Evolutionary conservation across 2,797 vertebrate genomes (phyloP), one percentile per base, ranked within the genome.

Genomic region (Pseudopleuronectes americanus): DNA sequence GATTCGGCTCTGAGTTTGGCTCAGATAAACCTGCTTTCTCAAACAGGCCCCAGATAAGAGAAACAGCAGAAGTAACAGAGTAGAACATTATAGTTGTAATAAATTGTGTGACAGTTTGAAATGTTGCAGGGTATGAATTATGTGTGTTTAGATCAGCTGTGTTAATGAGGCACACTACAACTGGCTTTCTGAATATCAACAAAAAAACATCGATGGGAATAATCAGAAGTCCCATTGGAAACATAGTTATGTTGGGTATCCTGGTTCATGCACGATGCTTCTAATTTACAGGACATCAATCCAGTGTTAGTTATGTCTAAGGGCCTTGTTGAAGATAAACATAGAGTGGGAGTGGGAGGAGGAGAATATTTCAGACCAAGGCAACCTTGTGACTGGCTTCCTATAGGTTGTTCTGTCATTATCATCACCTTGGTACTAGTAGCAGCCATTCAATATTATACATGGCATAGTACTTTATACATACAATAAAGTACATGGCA

Each of bases 71-170:
- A 1, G 0, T n/a, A 41, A 17, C 19, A 54, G 2, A 28, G 21
- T 57, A 41, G 57, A 33, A 52, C n/a, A 22, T 57, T 19, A 23
- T 13, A 23, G 31, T 6, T 23, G 0, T 38, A 28, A 64, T 47
- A 2, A 22, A 47, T 47, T 47, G 22, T 41, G 23, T 57, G 23
- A 54, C 12, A 23, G 6, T 60, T 21, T 54, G 14, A 59, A 67
- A 60, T 57, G 56, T 43, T 45, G n/a, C 4, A 24, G 26, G 41
- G 26, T 65, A 59, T 59, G 43, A 74, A 63, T 68, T 12, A 61
- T 22, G 14, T 45, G 54, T 49, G 51, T 76, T 72, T 74, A 55
- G 68, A 68, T 79, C 61, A 77, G 55, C 43, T 58, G 24, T 33
- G 52, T 38, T n/a, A 63, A 54, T 59, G 12, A 73, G 38, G 23